These are phyloP conservation scores for Lasioglossum marginatum DNA, from an alignment of 2,888 invertebrate species.

Conservation along the genomic window DNA sequence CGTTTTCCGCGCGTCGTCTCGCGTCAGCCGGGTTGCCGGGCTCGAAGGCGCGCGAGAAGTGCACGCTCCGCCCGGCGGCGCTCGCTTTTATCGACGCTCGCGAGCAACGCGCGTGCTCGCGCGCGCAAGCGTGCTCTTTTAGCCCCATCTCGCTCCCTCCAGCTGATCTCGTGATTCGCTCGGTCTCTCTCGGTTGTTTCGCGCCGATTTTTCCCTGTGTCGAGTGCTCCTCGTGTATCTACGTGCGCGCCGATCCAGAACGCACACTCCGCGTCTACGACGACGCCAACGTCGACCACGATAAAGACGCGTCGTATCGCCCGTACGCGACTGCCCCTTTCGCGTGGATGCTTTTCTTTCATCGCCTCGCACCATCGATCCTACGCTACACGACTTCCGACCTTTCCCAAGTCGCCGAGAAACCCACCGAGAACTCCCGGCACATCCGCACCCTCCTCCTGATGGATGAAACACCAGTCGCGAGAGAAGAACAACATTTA, in stretches of 20 bases:
- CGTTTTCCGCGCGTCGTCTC: slow-evolving; percentile 25
- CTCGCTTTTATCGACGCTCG: slow-evolving; percentile 80
- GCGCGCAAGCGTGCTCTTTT: slow-evolving; percentile 65
- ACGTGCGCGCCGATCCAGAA: not conserved
- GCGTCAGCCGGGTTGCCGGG: slow-evolving; percentile 72
- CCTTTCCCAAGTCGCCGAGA: slow-evolving; percentile 53
- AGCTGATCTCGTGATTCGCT: not conserved
- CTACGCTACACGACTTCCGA: slow-evolving; percentile 57
- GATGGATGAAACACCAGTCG: slow-evolving; percentile 24
- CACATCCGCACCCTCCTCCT: not conserved
- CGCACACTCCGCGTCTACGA: not conserved
- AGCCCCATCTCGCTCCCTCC: not conserved
- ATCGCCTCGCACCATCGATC: slow-evolving; percentile 58
- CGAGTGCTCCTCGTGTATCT: not conserved
- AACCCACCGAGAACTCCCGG: slow-evolving; percentile 12
- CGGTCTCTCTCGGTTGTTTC: slow-evolving; percentile 1
- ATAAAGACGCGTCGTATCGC: slow-evolving; percentile 56
- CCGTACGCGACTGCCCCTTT: slow-evolving; percentile 54
- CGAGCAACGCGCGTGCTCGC: slow-evolving; percentile 53
- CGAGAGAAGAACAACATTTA: not conserved
- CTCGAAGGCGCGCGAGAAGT: slow-evolving; percentile 80
- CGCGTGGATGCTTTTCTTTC: slow-evolving; percentile 62
- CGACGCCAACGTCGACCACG: slow-evolving; percentile 12
- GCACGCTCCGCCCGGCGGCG: slow-evolving; percentile 75
- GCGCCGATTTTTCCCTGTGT: slow-evolving; percentile 14